Conservation (phyloP, 2,797 vertebrate genomes). For the Sarcophilus harrisii region DNA sequence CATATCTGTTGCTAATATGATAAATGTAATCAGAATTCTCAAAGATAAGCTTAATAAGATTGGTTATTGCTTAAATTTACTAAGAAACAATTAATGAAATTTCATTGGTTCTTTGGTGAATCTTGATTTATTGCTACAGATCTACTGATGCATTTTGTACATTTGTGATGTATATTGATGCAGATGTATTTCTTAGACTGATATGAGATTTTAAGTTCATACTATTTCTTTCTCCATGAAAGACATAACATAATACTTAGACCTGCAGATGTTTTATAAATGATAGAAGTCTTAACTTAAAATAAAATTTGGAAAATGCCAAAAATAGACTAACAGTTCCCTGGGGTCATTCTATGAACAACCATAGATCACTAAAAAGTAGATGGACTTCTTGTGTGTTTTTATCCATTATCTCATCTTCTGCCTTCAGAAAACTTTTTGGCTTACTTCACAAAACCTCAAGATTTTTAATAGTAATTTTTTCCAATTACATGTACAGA, state of each 20-base stretch:
- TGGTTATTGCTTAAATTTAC: conserved; percentile 20
- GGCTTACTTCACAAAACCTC: not conserved
- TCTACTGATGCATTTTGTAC: too few species aligned
- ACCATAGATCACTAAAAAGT: not conserved
- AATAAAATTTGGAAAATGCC: not conserved
- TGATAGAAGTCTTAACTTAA: not conserved
- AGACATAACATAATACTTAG: not conserved
- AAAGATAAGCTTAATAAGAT: not conserved
- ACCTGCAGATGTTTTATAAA: not conserved
- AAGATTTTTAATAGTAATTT: not conserved
- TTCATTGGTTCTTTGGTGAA: not conserved
- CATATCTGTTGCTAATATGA: not conserved
- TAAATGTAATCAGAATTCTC: conserved; percentile 42
- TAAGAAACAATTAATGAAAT: not conserved
- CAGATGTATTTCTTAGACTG: not conserved
- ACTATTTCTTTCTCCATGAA: not conserved
- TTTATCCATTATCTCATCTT: not conserved
- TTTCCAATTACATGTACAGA: too few species aligned
- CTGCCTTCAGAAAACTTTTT: not conserved
- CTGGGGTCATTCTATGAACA: not conserved
- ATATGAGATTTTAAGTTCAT: not conserved
- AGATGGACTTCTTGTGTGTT: not conserved
- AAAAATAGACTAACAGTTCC: not conserved
- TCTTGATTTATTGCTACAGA: too few species aligned
- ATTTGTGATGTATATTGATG: too few species aligned